Evolutionary conservation across 2,113 vertebrate genomes (phyloP), one percentile per base, ranked within the genome.

Genomic region (Gobio gobio): DNA sequence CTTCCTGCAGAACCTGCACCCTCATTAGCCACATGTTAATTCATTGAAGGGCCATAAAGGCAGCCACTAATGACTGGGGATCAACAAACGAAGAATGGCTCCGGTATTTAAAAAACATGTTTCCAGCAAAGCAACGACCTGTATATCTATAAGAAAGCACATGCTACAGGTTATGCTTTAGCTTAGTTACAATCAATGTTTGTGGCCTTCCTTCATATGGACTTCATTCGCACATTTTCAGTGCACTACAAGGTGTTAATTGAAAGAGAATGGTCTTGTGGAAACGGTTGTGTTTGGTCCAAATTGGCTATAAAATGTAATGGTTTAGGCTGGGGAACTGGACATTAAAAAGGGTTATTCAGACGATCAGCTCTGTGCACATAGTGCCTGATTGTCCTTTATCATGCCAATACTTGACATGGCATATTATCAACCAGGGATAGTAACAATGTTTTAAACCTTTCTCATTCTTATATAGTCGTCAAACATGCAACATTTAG

Each of bases 21-120:
- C 85, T 89, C 82, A 66, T 88, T 89, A 90, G 76, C 81, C 85
- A 87, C 59, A 87, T 86, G 85, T 83, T 88, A 88, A 87, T 81
- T 89, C 86, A 84, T 83, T 79, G 64, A 49, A 74, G 76, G 82
- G 73, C 74, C 68, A 43, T 80, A 84, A 89, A 88, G 82, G 36
- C 59, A 63, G 78, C 82, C 86, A 88, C 51, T 87, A 86, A 90
- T 61, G 82, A 86, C 73, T 83, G 74, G 24, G 77, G 83, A 85
- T 87, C 78, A 87, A 79, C 85, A 79, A 85, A 68, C 40, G 24
- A 81, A 43, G 61, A 84, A 77, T 47, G 36, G 84, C 54, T 85
- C 20, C 10, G 16, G 78, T 85, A 64, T 78, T 63, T 83, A 83
- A 74, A 63, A 47, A 22, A 75, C 20, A n/a, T 76, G 7, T 59